Evolutionary conservation across 2,888 invertebrate genomes (phyloP), one percentile per base, ranked within the genome.

Genomic region (Psococerastis gibbosa): DNA sequence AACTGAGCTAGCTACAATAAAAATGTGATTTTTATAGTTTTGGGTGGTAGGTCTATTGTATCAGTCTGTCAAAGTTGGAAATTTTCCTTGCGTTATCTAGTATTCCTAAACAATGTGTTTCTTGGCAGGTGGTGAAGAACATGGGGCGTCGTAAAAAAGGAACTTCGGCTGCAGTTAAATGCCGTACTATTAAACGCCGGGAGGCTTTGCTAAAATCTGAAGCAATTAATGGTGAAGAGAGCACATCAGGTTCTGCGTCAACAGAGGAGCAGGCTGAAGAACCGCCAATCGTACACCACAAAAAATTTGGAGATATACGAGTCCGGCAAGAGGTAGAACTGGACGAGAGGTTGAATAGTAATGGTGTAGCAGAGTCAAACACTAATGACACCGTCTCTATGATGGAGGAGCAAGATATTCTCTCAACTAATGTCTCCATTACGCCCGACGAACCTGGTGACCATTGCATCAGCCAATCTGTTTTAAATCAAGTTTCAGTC

Each of bases 101-200:
- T n/a, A n/a, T n/a, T n/a, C n/a, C n/a, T n/a, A n/a, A n/a, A n/a
- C n/a, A n/a, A n/a, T n/a, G n/a, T n/a, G n/a, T n/a, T n/a, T n/a
- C n/a, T n/a, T n/a, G n/a, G n/a, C n/a, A n/a, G n/a, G n/a, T n/a
- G n/a, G n/a, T n/a, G n/a, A n/a, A n/a, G n/a, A n/a, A n/a, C n/a
- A n/a, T n/a, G n/a, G n/a, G n/a, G n/a, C n/a, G n/a, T n/a, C n/a
- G n/a, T n/a, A 58, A 9, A 56, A 54, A 9, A 53, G 55, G 22
- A 23, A 52, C 1, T 59, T 60, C 42, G 60, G 60, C 3, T 57
- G 57, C 11, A 44, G 53, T 18, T 33, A 47, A 9, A 50, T 52
- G 15, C 35, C 50, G 17, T 44, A n/a, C n/a, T n/a, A n/a, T n/a
- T n/a, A n/a, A n/a, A n/a, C 49, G 15, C 46, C 43, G 18, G 43